These are phyloP conservation scores for Leucopsar rothschildi DNA, from an alignment of 2,113 vertebrate species.

Conservation along the genomic window DNA sequence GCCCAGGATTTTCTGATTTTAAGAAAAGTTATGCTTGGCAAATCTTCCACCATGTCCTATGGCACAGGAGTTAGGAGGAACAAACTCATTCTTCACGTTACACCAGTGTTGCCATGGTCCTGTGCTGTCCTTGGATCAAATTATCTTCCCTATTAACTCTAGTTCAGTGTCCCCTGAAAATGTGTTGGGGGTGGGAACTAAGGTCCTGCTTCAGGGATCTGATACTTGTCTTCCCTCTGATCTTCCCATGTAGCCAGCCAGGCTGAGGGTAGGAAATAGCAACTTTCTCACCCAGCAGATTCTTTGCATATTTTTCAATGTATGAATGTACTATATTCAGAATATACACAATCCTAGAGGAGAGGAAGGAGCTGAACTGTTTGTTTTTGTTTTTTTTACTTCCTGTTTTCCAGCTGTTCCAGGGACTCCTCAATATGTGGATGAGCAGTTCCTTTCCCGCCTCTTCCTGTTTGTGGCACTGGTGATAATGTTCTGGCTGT, in stretches of 20 bases:
- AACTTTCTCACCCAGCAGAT: background rate
- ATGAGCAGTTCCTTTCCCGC: constrained; percentile 97
- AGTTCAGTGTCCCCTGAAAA: background rate
- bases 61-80: background rate
- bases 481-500: constrained; percentile 98
- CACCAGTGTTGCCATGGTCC: background rate
- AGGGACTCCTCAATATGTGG: constrained; percentile 93
- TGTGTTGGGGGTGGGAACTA: background rate
- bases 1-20: background rate
- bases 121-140: background rate
- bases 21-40: background rate
- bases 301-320: background rate
- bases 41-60: background rate
- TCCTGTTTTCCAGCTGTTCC: constrained; percentile 83
- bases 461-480: constrained; percentile 97
- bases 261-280: background rate
- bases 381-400: background rate
- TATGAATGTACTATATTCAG: background rate
- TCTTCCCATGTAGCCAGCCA: background rate
- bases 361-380: constrained; percentile 27
- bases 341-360: background rate
- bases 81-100: background rate
- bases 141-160: background rate
- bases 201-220: background rate
- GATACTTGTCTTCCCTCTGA: background rate